phyloP scores from a whole-genome alignment of 1,140 invertebrate species.

The Paracyclopina nana region DNA sequence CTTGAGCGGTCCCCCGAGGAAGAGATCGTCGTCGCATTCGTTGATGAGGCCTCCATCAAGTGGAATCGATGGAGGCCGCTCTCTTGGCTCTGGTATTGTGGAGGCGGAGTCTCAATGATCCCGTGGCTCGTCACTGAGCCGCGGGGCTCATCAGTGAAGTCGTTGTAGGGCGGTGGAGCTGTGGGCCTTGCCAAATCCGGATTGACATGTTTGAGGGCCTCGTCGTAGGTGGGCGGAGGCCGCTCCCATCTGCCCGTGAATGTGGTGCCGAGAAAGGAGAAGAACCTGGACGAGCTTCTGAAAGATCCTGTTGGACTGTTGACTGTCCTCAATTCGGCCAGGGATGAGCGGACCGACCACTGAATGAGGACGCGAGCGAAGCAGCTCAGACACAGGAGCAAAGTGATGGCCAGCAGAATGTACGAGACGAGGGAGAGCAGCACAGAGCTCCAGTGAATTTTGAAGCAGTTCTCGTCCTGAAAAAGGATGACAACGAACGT shows the following conservation, averaged over 20 bases:
- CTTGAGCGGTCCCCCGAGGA: too few species aligned
- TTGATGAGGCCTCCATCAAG: too few species aligned
- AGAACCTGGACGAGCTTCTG: slow-evolving; percentile 13
- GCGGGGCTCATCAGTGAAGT: not conserved
- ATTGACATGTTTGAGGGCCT: slow-evolving; percentile 16
- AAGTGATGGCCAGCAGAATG: slow-evolving; percentile 12
- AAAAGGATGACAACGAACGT: too few species aligned
- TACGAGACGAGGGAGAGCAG: slow-evolving; percentile 12
- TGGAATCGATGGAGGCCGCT: not conserved
- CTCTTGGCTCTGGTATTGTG: slow-evolving; percentile 1
- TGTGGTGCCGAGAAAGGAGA: slow-evolving; percentile 13
- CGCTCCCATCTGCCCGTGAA: slow-evolving; percentile 13
- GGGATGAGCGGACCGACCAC: slow-evolving; percentile 10
- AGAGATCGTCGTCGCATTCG: too few species aligned
- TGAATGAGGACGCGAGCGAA: slow-evolving; percentile 16
- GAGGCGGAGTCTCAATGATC: slow-evolving; percentile 9
- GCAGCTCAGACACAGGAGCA: slow-evolving; percentile 14
- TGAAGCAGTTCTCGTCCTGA: slow-evolving; percentile 15
- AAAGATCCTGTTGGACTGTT: not conserved
- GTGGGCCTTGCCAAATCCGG: slow-evolving; percentile 2
- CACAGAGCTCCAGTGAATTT: slow-evolving; percentile 14
- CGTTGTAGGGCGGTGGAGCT: slow-evolving; percentile 5
- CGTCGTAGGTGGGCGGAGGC: slow-evolving; percentile 14
- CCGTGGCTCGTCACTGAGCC: not conserved
- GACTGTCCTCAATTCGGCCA: slow-evolving; percentile 1